phyloP scores from a whole-genome alignment of 1,140 invertebrate species.

The Drosophila nebulosa region DNA sequence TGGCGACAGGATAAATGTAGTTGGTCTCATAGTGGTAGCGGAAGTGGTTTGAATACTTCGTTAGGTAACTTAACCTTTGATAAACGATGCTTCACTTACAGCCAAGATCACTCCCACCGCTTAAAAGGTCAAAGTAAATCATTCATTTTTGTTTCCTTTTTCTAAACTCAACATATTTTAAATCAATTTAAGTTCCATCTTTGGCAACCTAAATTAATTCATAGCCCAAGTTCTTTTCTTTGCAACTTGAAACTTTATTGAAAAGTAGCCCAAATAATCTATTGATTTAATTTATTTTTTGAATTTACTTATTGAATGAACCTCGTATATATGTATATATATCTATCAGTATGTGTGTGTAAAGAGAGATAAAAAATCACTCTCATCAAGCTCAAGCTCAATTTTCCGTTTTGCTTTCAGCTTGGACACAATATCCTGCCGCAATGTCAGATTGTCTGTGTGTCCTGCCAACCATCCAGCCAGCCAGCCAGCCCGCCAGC shows the following conservation, averaged over 20 bases:
- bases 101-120: too few species aligned
- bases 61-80: too few species aligned
- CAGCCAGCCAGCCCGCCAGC: constrained; percentile 41
- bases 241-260: not conserved
- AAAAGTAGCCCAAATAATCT: not conserved
- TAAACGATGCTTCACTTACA: too few species aligned
- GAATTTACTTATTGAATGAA: not conserved
- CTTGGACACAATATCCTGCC: constrained; percentile 70
- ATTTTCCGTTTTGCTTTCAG: constrained; percentile 42
- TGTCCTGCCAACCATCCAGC: not conserved
- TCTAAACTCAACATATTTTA: too few species aligned
- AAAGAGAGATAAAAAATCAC: constrained; percentile 22
- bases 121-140: too few species aligned
- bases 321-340: not conserved
- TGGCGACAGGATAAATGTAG: too few species aligned
- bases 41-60: too few species aligned
- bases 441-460: constrained; percentile 21
- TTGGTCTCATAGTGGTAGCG: too few species aligned
- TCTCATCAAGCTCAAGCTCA: not conserved
- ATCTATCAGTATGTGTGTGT: not conserved
- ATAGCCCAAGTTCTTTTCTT: not conserved
- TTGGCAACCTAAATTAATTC: too few species aligned
- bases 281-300: not conserved
- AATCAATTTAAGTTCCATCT: too few species aligned
- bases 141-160: too few species aligned